Percentiles rank a stretch among this genome's conserved stretches.
phyloP scores from a whole-genome alignment of 1,140 invertebrate species.

The Calosoma granatense region DNA sequence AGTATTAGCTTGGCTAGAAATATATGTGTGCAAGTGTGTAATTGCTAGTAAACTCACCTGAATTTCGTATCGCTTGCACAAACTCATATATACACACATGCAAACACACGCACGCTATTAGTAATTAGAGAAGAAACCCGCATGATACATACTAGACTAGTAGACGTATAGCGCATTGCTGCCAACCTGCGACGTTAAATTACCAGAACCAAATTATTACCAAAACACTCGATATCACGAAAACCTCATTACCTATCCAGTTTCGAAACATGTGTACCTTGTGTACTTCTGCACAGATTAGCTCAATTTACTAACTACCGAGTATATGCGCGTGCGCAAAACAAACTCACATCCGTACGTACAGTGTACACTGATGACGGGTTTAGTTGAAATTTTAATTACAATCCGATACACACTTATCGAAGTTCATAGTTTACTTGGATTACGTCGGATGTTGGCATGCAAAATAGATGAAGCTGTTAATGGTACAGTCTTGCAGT shows the following conservation, averaged over 20 bases:
- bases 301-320: not conserved
- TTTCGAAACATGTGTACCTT: not conserved
- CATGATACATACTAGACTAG: not conserved
- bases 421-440: not conserved
- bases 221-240: not conserved
- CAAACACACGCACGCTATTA: too few relatives aligned
- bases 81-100: too few relatives aligned
- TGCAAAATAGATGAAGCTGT: slow-evolving; percentile 6
- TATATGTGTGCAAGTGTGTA: too few relatives aligned
- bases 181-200: not conserved
- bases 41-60: too few relatives aligned
- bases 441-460: not conserved
- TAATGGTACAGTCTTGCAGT: not conserved
- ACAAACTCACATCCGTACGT: too few relatives aligned
- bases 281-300: not conserved
- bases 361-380: not conserved
- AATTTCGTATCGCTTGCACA: too few relatives aligned
- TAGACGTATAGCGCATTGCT: too few relatives aligned
- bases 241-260: not conserved
- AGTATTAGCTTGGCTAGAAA: too few relatives aligned
- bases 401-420: not conserved
- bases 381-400: slow-evolving; percentile 3
- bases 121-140: not conserved
- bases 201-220: not conserved
- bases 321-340: too few relatives aligned